Conservation (phyloP, 2,113 vertebrate species). For the Malaclemys terrapin region DNA sequence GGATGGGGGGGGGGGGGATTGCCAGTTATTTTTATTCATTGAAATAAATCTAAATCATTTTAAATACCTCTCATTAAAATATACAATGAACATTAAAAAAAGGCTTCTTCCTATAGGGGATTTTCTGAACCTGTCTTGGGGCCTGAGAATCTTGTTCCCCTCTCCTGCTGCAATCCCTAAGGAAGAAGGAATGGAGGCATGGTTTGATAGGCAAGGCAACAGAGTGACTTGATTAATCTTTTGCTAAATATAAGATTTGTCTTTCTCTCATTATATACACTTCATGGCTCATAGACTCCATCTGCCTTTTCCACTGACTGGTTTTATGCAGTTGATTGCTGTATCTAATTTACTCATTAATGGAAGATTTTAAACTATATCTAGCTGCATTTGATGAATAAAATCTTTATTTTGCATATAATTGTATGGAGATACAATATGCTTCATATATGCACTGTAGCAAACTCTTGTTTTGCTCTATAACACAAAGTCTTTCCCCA, state of each 20-base stretch:
- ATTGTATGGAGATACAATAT: neutral
- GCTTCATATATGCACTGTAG: neutral
- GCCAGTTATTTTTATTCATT: neutral
- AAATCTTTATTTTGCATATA: neutral
- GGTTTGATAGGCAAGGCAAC: neutral
- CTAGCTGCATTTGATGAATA: neutral
- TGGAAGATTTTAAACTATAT: neutral
- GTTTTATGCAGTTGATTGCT: neutral
- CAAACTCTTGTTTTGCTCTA: neutral
- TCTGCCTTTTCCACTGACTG: neutral
- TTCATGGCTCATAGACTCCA: neutral
- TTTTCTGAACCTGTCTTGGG: neutral
- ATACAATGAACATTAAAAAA: constrained; percentile 7
- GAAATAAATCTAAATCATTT: neutral
- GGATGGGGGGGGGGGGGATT: neutral
- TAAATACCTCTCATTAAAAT: neutral
- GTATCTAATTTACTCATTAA: neutral
- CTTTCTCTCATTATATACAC: neutral
- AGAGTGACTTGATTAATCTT: neutral
- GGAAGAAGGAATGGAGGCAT: neutral
- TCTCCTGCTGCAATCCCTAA: neutral
- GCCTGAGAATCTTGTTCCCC: neutral
- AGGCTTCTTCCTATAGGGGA: neutral
- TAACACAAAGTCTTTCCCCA: neutral
- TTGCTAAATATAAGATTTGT: neutral